phyloP scores from a whole-genome alignment of 2,888 invertebrate species.

The Ectemnius lituratus region DNA sequence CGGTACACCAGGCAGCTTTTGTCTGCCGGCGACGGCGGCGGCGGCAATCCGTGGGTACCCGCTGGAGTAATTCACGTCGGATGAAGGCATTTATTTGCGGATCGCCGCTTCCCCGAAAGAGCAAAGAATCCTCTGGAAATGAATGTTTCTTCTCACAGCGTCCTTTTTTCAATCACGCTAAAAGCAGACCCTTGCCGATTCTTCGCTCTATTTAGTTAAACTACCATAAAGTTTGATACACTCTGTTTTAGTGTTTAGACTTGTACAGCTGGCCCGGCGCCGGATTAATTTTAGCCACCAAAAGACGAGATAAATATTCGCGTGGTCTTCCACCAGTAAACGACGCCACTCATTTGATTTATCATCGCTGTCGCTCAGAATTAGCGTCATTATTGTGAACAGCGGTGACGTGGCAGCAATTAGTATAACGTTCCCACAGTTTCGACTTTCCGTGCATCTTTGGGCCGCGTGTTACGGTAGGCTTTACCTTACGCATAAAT shows the following conservation, averaged over 20 bases:
- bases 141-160: not conserved
- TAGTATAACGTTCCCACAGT: slow-evolving; percentile 22
- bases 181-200: too few relatives aligned
- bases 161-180: too few relatives aligned
- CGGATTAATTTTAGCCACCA: not conserved
- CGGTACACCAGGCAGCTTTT: slow-evolving; percentile 31
- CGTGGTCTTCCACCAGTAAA: not conserved
- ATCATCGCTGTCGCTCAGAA: not conserved
- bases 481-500: slow-evolving; percentile 55
- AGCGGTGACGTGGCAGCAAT: slow-evolving; percentile 1
- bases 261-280: not conserved
- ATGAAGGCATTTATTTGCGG: slow-evolving; percentile 17
- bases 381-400: too few relatives aligned
- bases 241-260: too few relatives aligned
- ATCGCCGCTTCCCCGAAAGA: slow-evolving; percentile 12
- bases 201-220: too few relatives aligned
- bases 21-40: slow-evolving; percentile 21
- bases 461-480: slow-evolving; percentile 28
- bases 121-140: not conserved
- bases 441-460: slow-evolving; percentile 35
- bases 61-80: slow-evolving; percentile 41
- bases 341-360: not conserved
- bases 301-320: not conserved
- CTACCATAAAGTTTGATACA: too few relatives aligned
- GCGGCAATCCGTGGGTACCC: slow-evolving; percentile 7